Percentiles rank a stretch among this genome's conserved stretches.
These are phyloP conservation scores for Rotaria macrura DNA, from an alignment of 2,888 invertebrate species.

Conservation along the genomic window DNA sequence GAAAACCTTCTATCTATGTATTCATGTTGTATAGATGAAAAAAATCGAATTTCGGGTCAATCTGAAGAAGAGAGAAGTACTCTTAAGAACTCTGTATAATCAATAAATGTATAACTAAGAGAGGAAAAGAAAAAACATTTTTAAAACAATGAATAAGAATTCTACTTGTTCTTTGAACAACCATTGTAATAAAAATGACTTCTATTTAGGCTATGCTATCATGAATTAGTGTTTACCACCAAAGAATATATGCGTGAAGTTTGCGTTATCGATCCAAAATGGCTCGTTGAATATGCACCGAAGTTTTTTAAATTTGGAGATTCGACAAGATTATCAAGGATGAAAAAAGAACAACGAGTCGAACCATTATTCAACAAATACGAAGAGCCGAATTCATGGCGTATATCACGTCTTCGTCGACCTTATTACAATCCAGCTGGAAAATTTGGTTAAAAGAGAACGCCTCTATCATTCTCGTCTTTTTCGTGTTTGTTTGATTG, in stretches of 20 bases:
- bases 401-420: slow-evolving; percentile 63
- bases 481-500: background rate
- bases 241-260: slow-evolving; percentile 98
- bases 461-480: background rate
- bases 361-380: slow-evolving; percentile 97
- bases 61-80: no score
- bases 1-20: no score
- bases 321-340: slow-evolving; percentile 91
- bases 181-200: no score
- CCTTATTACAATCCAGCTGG: slow-evolving; percentile 35
- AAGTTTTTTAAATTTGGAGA: slow-evolving; percentile 98
- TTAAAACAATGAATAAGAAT: no score
- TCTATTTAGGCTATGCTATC: slow-evolving; percentile 98
- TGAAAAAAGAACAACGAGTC: slow-evolving; percentile 93
- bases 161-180: no score
- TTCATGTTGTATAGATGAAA: no score
- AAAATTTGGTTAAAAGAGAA: background rate
- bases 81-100: no score
- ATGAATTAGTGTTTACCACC: slow-evolving; percentile 96
- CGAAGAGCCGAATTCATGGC: slow-evolving; percentile 96
- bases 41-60: no score
- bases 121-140: no score
- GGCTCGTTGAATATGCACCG: slow-evolving; percentile 93
- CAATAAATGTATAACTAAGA: no score
- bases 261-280: slow-evolving; percentile 81